These are phyloP conservation scores for Capricornis sumatraensis DNA, from an alignment of 2,113 vertebrate genomes.

Conservation along the genomic window DNA sequence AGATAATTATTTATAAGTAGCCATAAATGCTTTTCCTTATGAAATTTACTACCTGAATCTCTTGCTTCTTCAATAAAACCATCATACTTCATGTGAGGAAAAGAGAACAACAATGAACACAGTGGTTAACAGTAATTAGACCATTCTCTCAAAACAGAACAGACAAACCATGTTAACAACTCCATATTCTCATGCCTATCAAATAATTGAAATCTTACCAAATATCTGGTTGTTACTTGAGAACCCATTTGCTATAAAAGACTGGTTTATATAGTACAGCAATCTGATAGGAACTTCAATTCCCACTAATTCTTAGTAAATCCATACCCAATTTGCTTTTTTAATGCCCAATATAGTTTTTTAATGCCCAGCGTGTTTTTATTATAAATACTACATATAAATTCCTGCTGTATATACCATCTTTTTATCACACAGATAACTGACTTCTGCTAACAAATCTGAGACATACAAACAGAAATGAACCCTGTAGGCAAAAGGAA, in stretches of 20 bases:
- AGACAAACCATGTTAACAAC: constrained; percentile 11
- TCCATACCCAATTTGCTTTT: constrained; percentile 3
- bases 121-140: background rate
- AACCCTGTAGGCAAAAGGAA: constrained; percentile 16
- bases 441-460: constrained; percentile 21
- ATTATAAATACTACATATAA: background rate
- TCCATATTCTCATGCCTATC: background rate
- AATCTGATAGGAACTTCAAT: background rate
- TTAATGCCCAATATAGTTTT: background rate
- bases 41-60: background rate
- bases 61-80: background rate
- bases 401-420: background rate
- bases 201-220: constrained; percentile 40
- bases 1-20: constrained; percentile 2
- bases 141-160: constrained; percentile 29
- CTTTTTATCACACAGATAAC: background rate
- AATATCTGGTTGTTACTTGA: background rate
- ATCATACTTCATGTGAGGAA: background rate
- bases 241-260: background rate
- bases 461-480: constrained; percentile 32
- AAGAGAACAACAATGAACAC: background rate
- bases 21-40: background rate
- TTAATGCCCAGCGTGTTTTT: background rate
- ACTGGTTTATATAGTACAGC: background rate
- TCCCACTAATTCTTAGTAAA: constrained; percentile 33